Base-by-base conservation (phyloP, 2,888 invertebrate species). In the Odontothrips loti region DNA sequence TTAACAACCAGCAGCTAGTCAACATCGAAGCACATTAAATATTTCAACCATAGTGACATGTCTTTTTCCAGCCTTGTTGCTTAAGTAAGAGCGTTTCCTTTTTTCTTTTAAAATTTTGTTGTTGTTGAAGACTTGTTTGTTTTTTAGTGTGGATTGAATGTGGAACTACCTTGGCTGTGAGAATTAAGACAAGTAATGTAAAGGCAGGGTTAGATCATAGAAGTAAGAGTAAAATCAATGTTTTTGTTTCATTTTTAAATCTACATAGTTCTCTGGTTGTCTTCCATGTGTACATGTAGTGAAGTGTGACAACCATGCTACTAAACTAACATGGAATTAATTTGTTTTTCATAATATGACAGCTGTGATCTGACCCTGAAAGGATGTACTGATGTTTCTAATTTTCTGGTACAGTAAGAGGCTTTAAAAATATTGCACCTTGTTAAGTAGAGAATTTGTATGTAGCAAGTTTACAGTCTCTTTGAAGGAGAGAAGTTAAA, bases 181-280 rank as follows among this genome's bases (percentile, higher is more conserved):
- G 68, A 27, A 23, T 75, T 75, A 75, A 75, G 68, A 75, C 68
- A 75, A 27, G 68, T 75, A 75, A 75, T 8, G 58, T 75, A 75
- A 23, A 27, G 23, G 8, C 11, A 27, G 27, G 68, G 68, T 27
- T 75, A 12, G 68, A 75, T 75, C 27, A 27, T 27, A n/a, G 4
- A 23, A 68, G 23, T n/a, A 23, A n/a, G 23, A n/a, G 68, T 20
- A n/a, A 23, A 23, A 68, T 15, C 51, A 6, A 51, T 51, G 11
- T 15, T 51, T 51, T 51, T n/a, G n/a, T n/a, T n/a, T n/a, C n/a
- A n/a, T n/a, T n/a, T n/a, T n/a, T n/a, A n/a, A n/a, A n/a, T n/a
- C n/a, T n/a, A n/a, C n/a, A n/a, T n/a, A n/a, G n/a, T n/a, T n/a
- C n/a, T n/a, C n/a, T n/a, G n/a, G n/a, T n/a, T n/a, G n/a, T n/a